Evolutionary conservation across 2,888 invertebrate species (phyloP), one percentile per base, ranked within the genome.

Genomic region (Hirtodrosophila confusa): DNA sequence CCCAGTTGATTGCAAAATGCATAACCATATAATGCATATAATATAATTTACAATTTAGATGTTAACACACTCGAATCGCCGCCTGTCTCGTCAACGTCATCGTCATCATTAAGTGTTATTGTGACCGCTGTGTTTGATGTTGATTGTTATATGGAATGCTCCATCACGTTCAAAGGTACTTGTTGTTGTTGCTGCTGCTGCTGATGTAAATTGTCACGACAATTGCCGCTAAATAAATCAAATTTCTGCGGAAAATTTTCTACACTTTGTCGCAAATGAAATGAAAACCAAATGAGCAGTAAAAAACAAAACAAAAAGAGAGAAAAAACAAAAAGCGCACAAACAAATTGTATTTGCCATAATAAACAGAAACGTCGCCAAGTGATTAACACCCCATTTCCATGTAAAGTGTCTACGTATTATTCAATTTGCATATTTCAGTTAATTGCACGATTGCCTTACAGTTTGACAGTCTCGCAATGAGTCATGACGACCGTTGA

Each of bases 141-240:
- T 39, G 31, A 8, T 41, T 36, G 44, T 29, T 37, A 47, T 43
- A 61, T 72, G 60, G 78, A 78, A 64, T 69, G 73, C 85, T 60
- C 31, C 70, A 80, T 64, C 80, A 80, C 85, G 80, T 80, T 78
- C 58, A 36, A 3, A 40, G 17, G 33, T 17, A 33, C 40, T 55
- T 11, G 29, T 51, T 41, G 45, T 29, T 33, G 29, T 40, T 48
- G 17, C 10, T 43, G 31, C 10, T 55, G 40, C 29, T 36, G 55
- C 11, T 67, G 55, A 55, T 74, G 62, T 51, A 63, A 73, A 73
- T 70, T 73, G 84, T 79, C 86, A 80, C 84, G 79, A 80, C 70
- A 84, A 78, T 85, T 82, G 83, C 45, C 53, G 63, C 58, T 64
- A 65, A 75, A 76, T 72, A 84, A 86, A 84, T 86, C 86, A 86